Conservation (phyloP, 2,797 vertebrate species). For the Notamacropus eugenii region DNA sequence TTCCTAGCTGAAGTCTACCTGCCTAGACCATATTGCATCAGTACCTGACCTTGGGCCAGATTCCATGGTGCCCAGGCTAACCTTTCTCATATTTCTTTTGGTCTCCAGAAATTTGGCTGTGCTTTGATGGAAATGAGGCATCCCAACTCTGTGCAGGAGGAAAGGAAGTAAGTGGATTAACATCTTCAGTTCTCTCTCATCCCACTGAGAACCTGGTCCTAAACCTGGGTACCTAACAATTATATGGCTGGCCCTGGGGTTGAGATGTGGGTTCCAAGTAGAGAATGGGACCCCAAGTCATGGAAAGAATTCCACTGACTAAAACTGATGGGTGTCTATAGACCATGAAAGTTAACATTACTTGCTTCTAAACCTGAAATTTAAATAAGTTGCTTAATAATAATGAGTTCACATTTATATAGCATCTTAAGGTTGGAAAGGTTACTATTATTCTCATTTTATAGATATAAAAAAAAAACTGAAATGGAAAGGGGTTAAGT, state of each 20-base stretch:
- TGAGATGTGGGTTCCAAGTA: neutral
- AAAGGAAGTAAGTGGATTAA: constrained; percentile 91
- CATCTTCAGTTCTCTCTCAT: neutral
- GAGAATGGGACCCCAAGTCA: neutral
- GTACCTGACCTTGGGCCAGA: fast-evolving
- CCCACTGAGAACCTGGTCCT: fast-evolving
- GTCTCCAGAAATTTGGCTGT: constrained; percentile 93
- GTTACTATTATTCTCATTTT: neutral
- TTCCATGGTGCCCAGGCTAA: neutral
- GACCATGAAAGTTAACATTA: neutral
- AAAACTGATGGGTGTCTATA: neutral
- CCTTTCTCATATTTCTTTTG: neutral
- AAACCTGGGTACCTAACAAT: neutral
- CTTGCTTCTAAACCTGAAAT: neutral
- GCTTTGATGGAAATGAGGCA: constrained; percentile 98
- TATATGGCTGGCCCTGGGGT: neutral
- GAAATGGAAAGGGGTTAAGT: neutral
- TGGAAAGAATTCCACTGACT: neutral
- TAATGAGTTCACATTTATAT: neutral
- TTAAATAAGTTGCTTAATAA: neutral
- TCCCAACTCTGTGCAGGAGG: constrained; percentile 93
- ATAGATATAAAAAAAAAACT: neutral
- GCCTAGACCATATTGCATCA: neutral
- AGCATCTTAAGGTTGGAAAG: neutral
- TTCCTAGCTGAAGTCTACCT: neutral